These are phyloP conservation scores for Stichopus horrens DNA, from an alignment of 53 echinoderm and acorn worm species.

Conservation along the genomic window DNA sequence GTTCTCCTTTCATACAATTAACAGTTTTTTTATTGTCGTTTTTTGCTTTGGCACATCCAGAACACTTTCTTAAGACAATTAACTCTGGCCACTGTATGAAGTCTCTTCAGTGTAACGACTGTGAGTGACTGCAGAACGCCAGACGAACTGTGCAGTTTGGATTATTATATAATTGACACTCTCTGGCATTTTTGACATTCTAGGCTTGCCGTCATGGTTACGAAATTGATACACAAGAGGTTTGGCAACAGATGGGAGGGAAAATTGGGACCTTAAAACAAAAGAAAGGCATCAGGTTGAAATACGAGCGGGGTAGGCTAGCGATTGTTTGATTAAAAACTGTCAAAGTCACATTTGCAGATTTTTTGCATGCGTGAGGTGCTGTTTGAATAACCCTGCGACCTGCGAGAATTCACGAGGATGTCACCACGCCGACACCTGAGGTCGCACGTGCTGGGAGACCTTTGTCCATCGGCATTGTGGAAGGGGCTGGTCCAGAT, in stretches of 20 bases:
- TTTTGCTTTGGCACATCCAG: too few relatives aligned
- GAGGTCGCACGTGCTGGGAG: background rate
- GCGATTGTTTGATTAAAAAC: background rate
- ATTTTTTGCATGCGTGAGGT: background rate
- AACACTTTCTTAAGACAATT: too few relatives aligned
- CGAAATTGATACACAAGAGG: background rate
- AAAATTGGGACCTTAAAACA: background rate
- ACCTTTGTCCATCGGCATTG: background rate
- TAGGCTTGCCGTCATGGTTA: background rate
- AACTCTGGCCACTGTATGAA: too few relatives aligned
- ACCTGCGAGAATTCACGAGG: background rate
- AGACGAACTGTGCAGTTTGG: too few relatives aligned
- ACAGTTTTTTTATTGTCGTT: too few relatives aligned
- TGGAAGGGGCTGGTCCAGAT: background rate
- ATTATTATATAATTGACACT: too few relatives aligned
- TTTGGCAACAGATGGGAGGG: background rate
- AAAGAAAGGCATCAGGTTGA: background rate
- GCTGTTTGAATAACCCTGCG: background rate
- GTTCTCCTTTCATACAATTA: too few relatives aligned
- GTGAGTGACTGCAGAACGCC: too few relatives aligned
- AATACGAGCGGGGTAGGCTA: background rate
- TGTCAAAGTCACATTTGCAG: conserved; percentile 1
- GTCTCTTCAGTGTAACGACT: too few relatives aligned
- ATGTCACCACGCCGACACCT: background rate
- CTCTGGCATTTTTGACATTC: background rate